Evolutionary conservation across 2,113 vertebrate genomes (phyloP).

Genomic region (Tragelaphus scriptus): DNA sequence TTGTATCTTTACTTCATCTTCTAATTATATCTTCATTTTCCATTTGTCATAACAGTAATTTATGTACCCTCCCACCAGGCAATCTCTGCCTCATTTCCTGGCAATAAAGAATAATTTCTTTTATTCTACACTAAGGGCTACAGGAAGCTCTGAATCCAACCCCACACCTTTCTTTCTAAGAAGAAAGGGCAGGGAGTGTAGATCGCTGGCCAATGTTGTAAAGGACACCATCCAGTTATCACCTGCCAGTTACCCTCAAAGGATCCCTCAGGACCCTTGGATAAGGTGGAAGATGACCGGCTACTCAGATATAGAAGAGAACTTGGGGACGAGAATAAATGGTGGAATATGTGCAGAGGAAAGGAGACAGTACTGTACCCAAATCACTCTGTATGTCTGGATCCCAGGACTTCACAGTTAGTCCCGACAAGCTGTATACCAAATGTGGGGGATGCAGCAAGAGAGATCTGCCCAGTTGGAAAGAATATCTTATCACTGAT

Average conservation of each 20-base stretch:
- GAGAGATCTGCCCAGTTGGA: not conserved
- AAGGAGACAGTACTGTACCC: not conserved
- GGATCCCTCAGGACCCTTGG: not conserved
- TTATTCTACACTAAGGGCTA: conserved; percentile 29
- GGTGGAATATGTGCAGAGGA: not conserved
- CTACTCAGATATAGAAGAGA: not conserved
- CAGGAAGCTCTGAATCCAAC: not conserved
- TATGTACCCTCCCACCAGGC: not conserved
- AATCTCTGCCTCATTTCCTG: conserved; percentile 7
- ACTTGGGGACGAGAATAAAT: not conserved
- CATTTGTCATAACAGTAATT: not conserved
- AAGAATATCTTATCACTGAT: not conserved
- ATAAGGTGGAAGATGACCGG: not conserved
- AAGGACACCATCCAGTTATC: not conserved
- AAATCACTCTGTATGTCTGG: not conserved
- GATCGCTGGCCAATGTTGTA: not conserved
- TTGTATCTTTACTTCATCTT: conserved; percentile 16
- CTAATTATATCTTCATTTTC: conserved; percentile 25
- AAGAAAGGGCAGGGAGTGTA: not conserved
- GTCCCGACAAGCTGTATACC: not conserved
- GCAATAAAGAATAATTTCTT: conserved; percentile 3
- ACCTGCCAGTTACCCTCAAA: not conserved
- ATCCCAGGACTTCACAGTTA: not conserved
- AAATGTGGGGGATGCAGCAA: not conserved
- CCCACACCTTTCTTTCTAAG: not conserved